Base-by-base conservation (phyloP, 2,888 invertebrate species). In the Eledona agricola region DNA sequence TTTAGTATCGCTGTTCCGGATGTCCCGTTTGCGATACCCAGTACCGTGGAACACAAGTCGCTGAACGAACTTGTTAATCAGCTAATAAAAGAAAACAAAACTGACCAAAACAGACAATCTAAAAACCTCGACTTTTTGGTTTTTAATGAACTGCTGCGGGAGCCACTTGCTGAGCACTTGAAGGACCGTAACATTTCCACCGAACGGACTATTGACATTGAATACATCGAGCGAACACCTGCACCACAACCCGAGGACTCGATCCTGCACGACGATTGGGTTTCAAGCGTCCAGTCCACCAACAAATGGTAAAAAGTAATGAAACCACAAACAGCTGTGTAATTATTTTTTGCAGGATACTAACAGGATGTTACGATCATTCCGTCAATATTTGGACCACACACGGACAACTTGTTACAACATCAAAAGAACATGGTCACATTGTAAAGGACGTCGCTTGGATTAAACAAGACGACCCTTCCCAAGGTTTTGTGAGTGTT, bases 251-350 rank as follows among this genome's bases (percentile, higher is more conserved):
- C 97, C 0, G 87, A 93, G 71, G 91, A 96, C 73, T 93, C 93
- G 72, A 79, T 98, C 59, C 82, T 93, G 73, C 96, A 97, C 69
- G 95, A 97, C 77, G 98, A 99, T 73, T 99, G 98, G 98, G 94
- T 98, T n/a, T 89, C 94, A 10, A 57, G 60, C 3, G 57, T 70
- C 47, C 57, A 67, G 32, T 60, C 66, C 32, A 31, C 50, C 26
- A 62, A 69, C 29, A 66, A 63, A 65, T 70, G 71, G 71, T 69
- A 61, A 35, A 6, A 17, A 29, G 9, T 25, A 22, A 32, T n/a
- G n/a, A 25, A 35, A 46, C n/a, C 22, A 12, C 37, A 23, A 34
- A 34, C 38, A 26, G 17, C 16, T 28, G 13, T 32, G 32, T 34
- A 37, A 40, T 19, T 12, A 32, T 26, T 26, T 15, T 59, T 78